Percentiles rank a stretch among this genome's conserved stretches.
These are phyloP conservation scores for Atta colombica DNA, from an alignment of 1,140 invertebrate genomes.

Conservation along the genomic window DNA sequence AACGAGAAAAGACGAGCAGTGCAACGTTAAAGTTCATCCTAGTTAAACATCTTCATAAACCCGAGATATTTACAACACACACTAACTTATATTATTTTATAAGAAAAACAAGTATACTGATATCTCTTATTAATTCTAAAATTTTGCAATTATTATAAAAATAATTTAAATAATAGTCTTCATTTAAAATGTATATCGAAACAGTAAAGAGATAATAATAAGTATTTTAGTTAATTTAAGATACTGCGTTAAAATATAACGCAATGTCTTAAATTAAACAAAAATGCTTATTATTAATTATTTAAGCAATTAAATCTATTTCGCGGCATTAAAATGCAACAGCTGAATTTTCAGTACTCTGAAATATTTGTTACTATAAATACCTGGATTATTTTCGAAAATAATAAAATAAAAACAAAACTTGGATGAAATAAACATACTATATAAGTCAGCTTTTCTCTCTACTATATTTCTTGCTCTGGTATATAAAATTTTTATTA, in stretches of 20 bases:
- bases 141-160: not conserved
- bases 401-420: not conserved
- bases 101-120: not conserved
- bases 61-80: not conserved
- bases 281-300: not conserved
- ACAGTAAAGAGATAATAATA: not conserved
- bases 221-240: not conserved
- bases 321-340: not conserved
- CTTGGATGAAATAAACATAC: not conserved
- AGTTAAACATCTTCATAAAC: not conserved
- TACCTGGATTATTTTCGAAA: not conserved
- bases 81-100: not conserved
- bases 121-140: not conserved
- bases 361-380: constrained; percentile 15
- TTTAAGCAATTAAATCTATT: constrained; percentile 24
- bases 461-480: not conserved
- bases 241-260: not conserved
- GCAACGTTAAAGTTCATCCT: not conserved
- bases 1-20: not conserved
- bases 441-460: not conserved
- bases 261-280: too few species aligned
- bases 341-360: not conserved
- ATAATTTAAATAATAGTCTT: not conserved
- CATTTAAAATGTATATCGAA: not conserved
- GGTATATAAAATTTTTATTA: not conserved